Percentiles rank a stretch among this genome's conserved stretches.
These are phyloP conservation scores for Heliconius sara DNA, from an alignment of 2,888 invertebrate genomes.

Conservation along the genomic window DNA sequence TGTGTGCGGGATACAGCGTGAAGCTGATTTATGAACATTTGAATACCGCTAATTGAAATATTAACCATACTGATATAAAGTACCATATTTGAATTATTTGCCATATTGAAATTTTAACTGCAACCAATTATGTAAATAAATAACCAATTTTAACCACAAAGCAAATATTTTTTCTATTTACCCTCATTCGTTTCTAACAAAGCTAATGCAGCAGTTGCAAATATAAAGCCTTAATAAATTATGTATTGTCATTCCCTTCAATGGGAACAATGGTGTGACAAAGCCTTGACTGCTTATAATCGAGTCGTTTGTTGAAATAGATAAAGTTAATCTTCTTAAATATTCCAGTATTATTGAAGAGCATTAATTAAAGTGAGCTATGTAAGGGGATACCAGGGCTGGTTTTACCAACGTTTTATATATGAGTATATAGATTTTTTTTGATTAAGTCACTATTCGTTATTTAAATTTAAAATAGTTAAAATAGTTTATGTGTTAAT, in stretches of 20 bases:
- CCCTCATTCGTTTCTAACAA: slow-evolving; percentile 9
- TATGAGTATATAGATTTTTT: neutral
- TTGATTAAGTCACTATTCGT: too few species aligned
- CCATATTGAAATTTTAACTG: neutral
- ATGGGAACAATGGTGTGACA: slow-evolving; percentile 25
- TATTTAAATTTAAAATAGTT: too few species aligned
- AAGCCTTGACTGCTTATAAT: slow-evolving; percentile 31
- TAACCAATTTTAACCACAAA: neutral
- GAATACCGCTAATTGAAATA: too few species aligned
- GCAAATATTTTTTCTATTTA: neutral
- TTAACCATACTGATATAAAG: too few species aligned
- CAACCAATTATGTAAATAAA: neutral
- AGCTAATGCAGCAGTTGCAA: slow-evolving; percentile 23
- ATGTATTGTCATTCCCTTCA: slow-evolving; percentile 28
- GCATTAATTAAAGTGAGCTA: neutral
- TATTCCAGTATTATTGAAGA: neutral
- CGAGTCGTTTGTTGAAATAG: slow-evolving; percentile 21
- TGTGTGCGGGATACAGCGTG: too few species aligned
- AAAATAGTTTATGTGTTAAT: too few species aligned
- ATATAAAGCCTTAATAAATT: slow-evolving; percentile 26
- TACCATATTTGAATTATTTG: too few species aligned
- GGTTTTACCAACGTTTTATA: neutral
- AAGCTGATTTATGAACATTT: too few species aligned
- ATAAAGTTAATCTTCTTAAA: slow-evolving; percentile 10
- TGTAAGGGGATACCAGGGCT: neutral